Evolutionary conservation across 2,888 invertebrate genomes (phyloP).

Genomic region (Chirona hameri): DNA sequence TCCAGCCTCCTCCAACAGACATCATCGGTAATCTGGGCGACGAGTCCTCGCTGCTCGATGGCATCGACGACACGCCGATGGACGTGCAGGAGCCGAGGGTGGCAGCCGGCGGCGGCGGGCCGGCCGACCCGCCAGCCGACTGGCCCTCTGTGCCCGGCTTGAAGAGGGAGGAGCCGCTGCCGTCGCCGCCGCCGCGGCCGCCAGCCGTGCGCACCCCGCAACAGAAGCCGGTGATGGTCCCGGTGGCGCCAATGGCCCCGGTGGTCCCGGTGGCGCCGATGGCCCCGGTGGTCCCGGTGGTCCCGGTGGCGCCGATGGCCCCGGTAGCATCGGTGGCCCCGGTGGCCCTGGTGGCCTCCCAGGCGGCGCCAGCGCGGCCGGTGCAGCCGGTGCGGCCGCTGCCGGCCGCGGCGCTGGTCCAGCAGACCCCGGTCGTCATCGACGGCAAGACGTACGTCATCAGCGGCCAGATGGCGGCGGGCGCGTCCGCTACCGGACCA

Average conservation of each 20-base stretch:
- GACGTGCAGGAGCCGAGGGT: background rate
- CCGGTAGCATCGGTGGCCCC: too few relatives aligned
- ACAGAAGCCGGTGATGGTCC: too few relatives aligned
- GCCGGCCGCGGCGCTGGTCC: background rate
- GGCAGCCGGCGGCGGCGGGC: background rate
- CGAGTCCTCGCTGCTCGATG: conserved; percentile 5
- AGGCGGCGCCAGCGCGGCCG: background rate
- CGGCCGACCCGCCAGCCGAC: background rate
- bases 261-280: too few relatives aligned
- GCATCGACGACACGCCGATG: background rate
- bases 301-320: background rate
- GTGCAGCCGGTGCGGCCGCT: background rate
- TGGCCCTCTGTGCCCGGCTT: background rate
- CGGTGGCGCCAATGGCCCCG: too few relatives aligned
- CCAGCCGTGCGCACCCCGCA: background rate
- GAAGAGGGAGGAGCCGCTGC: background rate
- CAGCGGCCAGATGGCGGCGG: background rate
- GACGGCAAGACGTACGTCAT: conserved; percentile 13
- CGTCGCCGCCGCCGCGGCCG: background rate
- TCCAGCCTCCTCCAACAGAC: background rate
- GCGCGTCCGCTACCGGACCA: background rate
- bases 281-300: background rate
- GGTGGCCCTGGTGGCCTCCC: background rate
- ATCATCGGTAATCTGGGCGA: conserved; percentile 9
- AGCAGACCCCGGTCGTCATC: background rate